Percentiles rank a stretch among this genome's conserved stretches.
Conservation (phyloP, 92 coral and sea anemone species). For the Porites lobata region DNA sequence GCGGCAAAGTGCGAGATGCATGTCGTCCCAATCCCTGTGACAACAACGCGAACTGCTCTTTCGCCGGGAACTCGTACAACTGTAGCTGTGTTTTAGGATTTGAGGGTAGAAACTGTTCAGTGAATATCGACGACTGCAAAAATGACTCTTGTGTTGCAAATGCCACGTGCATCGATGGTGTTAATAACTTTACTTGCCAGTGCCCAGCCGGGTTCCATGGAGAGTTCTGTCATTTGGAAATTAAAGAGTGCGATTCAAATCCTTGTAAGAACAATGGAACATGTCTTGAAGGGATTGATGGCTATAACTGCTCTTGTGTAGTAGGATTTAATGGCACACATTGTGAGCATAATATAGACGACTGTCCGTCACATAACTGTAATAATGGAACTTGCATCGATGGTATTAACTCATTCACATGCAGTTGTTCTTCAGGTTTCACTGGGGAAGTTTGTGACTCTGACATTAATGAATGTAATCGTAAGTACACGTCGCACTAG, state of each 20-base stretch:
- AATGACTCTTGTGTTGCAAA: constrained; percentile 69
- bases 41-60: constrained; percentile 68
- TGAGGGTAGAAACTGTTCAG: constrained; percentile 74
- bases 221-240: constrained; percentile 74
- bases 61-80: constrained; percentile 62
- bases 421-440: constrained; percentile 73
- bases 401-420: constrained; percentile 64
- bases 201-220: constrained; percentile 79
- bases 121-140: constrained; percentile 80
- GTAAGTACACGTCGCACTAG: constrained; percentile 36
- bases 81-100: constrained; percentile 80
- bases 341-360: constrained; percentile 84
- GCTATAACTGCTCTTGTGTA: constrained; percentile 76
- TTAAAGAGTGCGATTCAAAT: constrained; percentile 71
- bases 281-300: constrained; percentile 57
- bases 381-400: constrained; percentile 80
- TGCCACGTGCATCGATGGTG: constrained; percentile 78
- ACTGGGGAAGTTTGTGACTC: constrained; percentile 68
- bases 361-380: constrained; percentile 81
- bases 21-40: constrained; percentile 74
- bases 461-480: constrained; percentile 78
- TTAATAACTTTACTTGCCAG: constrained; percentile 74
- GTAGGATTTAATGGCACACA: constrained; percentile 81
- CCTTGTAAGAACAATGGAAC: constrained; percentile 74
- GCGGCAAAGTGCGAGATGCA: constrained; percentile 42